Base-by-base conservation (phyloP, 2,113 vertebrate genomes). In the Ptilorrhoa leucosticta region DNA sequence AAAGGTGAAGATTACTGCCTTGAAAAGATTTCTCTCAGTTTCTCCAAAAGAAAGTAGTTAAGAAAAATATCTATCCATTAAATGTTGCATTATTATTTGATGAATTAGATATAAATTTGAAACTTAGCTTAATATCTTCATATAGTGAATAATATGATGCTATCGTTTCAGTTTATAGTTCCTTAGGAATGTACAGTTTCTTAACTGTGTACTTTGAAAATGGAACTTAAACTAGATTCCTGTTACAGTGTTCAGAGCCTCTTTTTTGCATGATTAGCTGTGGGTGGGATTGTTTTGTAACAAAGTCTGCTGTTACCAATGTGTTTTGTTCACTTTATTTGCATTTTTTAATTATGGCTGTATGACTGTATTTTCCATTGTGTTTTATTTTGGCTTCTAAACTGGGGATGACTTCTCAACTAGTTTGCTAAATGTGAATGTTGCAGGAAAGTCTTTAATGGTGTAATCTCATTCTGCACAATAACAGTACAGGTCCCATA, bases 211-310 rank as follows among this genome's bases (percentile, higher is more conserved):
- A 27, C 33, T 84, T 71, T 93, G 50, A 51, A 91, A 85, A 63
- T 58, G 8, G 10, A 65, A 45, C 24, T 75, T 84, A 60, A 56
- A 44, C 45, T 80, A 35, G n/a, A 50, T 77, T 79, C n/a, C 30
- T 85, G 13, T 66, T 68, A 37, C 8, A 26, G 11, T 47, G 37
- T 57, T 85, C 44, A 61, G 33, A 56, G 30, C 15, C 20, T 51
- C 51, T 61, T 45, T 79, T 83, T 61, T 45, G 18, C n/a, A 70
- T 47, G 10, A 80, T 75, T 87, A 65, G 10, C 57, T 90, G 82
- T 83, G 92, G 27, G 64, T 94, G 82, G 82, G 54, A 76, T 88
- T 88, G 51, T 93, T 88, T 88, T 94, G 31, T 81, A 83, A 91
- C 27, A 63, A 85, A 66, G 15, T 45, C 78, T 66, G 71, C 68